Evolutionary conservation across 2,888 invertebrate genomes (phyloP).

Genomic region (Meghimatium bilineatum): DNA sequence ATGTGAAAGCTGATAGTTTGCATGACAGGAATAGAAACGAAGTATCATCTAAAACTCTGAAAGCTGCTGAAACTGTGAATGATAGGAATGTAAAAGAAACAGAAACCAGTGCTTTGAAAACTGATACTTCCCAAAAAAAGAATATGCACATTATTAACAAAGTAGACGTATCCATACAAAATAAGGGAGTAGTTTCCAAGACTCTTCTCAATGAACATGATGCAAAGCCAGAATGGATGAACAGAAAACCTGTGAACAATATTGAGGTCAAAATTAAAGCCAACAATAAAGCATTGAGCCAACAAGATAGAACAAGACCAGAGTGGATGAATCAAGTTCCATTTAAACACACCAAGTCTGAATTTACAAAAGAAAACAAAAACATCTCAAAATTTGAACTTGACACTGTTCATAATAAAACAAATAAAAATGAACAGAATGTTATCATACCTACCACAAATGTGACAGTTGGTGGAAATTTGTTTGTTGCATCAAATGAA

Average conservation of each 20-base stretch:
- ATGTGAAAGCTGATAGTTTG: neutral
- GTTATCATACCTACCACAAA: neutral
- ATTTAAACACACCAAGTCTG: neutral
- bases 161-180: neutral
- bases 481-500: neutral
- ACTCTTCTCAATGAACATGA: neutral
- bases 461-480: neutral
- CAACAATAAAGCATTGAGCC: neutral
- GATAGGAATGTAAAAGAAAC: neutral
- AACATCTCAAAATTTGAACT: neutral
- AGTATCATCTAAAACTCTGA: no score
- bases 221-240: conserved; percentile 32
- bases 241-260: conserved; percentile 11
- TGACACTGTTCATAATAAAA: neutral
- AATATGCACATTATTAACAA: neutral
- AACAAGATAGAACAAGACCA: neutral
- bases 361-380: neutral
- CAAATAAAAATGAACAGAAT: neutral
- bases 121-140: no score
- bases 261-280: conserved; percentile 25
- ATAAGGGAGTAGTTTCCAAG: neutral
- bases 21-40: neutral
- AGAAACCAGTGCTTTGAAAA: neutral
- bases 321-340: neutral
- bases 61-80: neutral